phyloP scores from a whole-genome alignment of 2,888 invertebrate species.

The Yponomeuta malinellus region DNA sequence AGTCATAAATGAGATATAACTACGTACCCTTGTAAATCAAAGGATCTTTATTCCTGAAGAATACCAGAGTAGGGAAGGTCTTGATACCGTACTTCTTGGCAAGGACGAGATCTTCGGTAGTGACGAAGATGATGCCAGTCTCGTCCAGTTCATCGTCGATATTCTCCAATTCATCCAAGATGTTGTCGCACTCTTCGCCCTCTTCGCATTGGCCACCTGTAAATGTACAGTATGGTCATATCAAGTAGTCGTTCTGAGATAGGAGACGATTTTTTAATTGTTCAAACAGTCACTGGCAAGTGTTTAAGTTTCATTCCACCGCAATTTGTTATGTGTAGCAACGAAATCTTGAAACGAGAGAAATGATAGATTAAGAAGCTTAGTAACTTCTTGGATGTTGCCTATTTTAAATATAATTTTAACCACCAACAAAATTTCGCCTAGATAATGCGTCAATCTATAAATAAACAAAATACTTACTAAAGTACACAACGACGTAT shows the following conservation, averaged over 20 bases:
- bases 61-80: constrained; percentile 88
- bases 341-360: too few relatives aligned
- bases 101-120: constrained; percentile 87
- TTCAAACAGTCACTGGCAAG: too few relatives aligned
- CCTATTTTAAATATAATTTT: too few relatives aligned
- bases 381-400: too few relatives aligned
- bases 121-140: constrained; percentile 94
- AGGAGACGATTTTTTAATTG: too few relatives aligned
- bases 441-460: too few relatives aligned
- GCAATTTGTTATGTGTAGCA: too few relatives aligned
- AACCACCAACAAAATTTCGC: too few relatives aligned
- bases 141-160: constrained; percentile 96
- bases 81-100: constrained; percentile 92
- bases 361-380: too few relatives aligned
- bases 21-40: constrained; percentile 81
- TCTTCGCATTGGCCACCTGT: constrained; percentile 89
- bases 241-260: too few relatives aligned
- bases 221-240: constrained; percentile 21
- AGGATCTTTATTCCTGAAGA: constrained; percentile 94
- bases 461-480: constrained; percentile 65
- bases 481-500: constrained; percentile 96
- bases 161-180: constrained; percentile 90
- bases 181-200: constrained; percentile 90
- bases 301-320: too few relatives aligned
- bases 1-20: too few relatives aligned